These are phyloP conservation scores for Chironomus tentans DNA, from an alignment of 2,888 invertebrate genomes.

Conservation along the genomic window DNA sequence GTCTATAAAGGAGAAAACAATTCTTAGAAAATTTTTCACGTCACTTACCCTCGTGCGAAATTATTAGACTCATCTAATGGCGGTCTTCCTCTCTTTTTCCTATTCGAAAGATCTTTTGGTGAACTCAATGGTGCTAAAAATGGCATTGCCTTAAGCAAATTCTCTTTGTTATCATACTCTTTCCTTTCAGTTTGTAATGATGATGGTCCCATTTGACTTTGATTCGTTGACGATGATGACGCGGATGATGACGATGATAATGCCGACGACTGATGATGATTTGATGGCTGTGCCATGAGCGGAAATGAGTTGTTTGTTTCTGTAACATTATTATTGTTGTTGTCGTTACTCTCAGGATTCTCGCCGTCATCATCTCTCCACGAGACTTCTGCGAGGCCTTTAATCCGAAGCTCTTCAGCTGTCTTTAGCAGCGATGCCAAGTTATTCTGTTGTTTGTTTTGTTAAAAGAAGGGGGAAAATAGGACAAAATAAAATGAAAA, in stretches of 20 bases:
- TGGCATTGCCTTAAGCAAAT: constrained; percentile 36
- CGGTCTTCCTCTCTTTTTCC: constrained; percentile 55
- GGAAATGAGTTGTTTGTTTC: constrained; percentile 13
- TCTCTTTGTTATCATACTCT: constrained; percentile 17
- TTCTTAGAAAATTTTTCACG: neutral
- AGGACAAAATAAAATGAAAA: neutral
- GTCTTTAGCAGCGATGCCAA: constrained; percentile 80
- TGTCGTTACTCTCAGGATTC: constrained; percentile 29
- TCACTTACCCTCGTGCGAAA: constrained; percentile 14
- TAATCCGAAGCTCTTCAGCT: constrained; percentile 84
- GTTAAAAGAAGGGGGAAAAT: neutral
- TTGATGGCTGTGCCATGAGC: neutral
- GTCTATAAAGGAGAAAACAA: neutral
- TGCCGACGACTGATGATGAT: neutral
- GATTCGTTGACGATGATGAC: neutral
- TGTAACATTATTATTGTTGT: constrained; percentile 17
- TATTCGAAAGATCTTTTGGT: constrained; percentile 36
- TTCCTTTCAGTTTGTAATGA: neutral
- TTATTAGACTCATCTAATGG: constrained; percentile 47
- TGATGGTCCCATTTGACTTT: neutral
- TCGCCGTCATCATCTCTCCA: constrained; percentile 58
- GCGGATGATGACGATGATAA: neutral
- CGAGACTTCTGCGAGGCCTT: constrained; percentile 82
- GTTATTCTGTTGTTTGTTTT: constrained; percentile 59
- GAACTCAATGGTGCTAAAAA: constrained; percentile 36